Conservation (phyloP, 2,888 invertebrate genomes). For the Campopleginae sp. region DNA sequence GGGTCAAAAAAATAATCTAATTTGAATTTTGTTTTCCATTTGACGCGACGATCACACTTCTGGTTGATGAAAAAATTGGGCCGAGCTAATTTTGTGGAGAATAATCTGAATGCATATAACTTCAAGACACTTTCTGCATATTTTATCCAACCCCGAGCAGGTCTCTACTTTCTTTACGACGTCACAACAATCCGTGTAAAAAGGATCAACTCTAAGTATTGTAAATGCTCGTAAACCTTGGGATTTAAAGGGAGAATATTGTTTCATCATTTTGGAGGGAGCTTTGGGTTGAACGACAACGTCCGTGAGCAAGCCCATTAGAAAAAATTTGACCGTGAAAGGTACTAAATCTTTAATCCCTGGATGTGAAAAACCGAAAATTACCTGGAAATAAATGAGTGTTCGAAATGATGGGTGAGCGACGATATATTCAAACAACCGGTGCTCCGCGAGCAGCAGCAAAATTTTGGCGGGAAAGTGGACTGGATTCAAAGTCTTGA, state of each 20-base stretch:
- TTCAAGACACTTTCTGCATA: too few relatives aligned
- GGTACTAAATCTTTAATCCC: background rate
- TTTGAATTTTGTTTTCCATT: background rate
- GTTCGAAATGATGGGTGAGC: background rate
- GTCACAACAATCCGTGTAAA: too few relatives aligned
- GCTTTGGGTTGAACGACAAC: background rate
- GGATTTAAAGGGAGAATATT: background rate
- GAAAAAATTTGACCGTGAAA: background rate
- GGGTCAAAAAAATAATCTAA: background rate
- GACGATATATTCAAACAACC: slow-evolving; percentile 8
- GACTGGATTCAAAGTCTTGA: background rate
- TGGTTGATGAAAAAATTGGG: too few relatives aligned
- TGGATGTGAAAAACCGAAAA: background rate
- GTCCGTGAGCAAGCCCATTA: background rate
- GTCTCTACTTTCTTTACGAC: too few relatives aligned
- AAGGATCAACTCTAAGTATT: background rate
- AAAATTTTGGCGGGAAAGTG: slow-evolving; percentile 7
- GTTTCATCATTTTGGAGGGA: background rate
- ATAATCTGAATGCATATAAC: too few relatives aligned
- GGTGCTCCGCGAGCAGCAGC: background rate
- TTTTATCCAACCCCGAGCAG: too few relatives aligned
- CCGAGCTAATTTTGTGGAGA: too few relatives aligned
- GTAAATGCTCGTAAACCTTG: background rate
- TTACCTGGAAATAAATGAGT: background rate
- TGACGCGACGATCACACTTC: background rate